Evolutionary conservation across 2,113 vertebrate species (phyloP).

Genomic region (Pachypanchax playfairii): DNA sequence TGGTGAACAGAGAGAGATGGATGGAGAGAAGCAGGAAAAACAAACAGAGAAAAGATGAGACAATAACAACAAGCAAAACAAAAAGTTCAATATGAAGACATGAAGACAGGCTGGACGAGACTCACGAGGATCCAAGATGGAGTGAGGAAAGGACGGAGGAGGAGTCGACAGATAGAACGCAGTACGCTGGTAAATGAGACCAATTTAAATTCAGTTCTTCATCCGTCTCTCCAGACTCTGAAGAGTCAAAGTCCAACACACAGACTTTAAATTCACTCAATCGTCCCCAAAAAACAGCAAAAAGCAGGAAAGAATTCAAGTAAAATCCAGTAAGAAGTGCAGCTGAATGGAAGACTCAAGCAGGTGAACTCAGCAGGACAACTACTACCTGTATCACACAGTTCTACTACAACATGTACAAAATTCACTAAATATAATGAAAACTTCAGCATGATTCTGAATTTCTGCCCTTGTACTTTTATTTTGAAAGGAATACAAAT

Average conservation of each 20-base stretch:
- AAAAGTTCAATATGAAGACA: neutral
- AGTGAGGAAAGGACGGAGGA: neutral
- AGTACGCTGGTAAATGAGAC: constrained; percentile 44
- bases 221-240: neutral
- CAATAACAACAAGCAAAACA: neutral
- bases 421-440: too few species aligned
- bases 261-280: neutral
- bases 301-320: too few species aligned
- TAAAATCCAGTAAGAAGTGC: too few species aligned
- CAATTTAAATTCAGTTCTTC: constrained; percentile 10
- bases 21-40: neutral
- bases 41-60: neutral
- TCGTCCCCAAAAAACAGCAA: too few species aligned
- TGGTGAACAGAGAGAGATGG: neutral
- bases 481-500: too few species aligned
- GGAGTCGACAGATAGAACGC: too few species aligned
- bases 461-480: too few species aligned
- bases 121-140: neutral
- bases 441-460: too few species aligned
- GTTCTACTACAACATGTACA: too few species aligned
- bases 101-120: neutral
- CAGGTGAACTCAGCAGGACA: too few species aligned
- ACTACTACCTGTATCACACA: too few species aligned
- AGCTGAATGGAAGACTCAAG: too few species aligned
- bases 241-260: neutral